Evolutionary conservation across 2,113 vertebrate genomes (phyloP).

Genomic region (Archocentrus centrarchus): DNA sequence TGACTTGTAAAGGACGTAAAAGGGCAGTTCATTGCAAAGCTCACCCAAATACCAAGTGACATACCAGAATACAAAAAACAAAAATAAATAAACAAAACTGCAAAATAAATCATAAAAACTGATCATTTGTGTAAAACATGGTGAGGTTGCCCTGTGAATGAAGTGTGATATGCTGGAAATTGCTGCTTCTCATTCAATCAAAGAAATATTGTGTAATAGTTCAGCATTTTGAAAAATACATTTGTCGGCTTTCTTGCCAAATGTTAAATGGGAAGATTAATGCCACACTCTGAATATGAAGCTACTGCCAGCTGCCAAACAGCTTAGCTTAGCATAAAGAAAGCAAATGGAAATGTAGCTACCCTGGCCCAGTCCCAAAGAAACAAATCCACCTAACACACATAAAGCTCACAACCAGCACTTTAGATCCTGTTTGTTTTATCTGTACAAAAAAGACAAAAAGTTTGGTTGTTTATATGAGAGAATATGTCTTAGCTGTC

Average conservation of each 20-base stretch:
- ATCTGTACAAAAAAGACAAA: background rate
- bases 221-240: background rate
- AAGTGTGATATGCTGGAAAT: background rate
- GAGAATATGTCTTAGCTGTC: background rate
- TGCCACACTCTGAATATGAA: background rate
- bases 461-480: background rate
- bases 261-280: constrained; percentile 14
- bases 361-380: background rate
- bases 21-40: background rate
- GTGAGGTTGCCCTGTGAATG: background rate
- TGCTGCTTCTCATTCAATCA: background rate
- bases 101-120: background rate
- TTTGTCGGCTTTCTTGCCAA: constrained; percentile 9
- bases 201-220: background rate
- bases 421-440: constrained; percentile 6
- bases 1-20: background rate
- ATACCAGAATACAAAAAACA: background rate
- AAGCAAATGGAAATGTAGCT: background rate
- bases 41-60: background rate
- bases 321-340: constrained; percentile 10
- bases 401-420: background rate
- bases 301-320: constrained; percentile 11
- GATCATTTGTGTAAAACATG: background rate
- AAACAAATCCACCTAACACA: background rate
- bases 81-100: background rate